These are phyloP conservation scores for Enteromius treurensis DNA, from an alignment of 2,797 vertebrate genomes.

Conservation along the genomic window DNA sequence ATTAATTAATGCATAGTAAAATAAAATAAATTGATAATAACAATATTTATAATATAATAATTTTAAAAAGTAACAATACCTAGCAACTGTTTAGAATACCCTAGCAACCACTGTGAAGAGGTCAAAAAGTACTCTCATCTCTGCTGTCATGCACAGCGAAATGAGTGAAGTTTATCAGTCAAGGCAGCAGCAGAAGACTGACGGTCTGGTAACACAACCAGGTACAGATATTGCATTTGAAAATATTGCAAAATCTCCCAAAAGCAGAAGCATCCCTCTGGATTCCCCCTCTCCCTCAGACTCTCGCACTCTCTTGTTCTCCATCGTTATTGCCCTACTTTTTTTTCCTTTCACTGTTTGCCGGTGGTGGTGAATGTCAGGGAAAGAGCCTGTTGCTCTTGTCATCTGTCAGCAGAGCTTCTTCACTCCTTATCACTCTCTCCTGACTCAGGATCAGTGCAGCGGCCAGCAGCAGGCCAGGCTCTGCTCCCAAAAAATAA, in stretches of 20 bases:
- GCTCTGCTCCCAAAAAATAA: slow-evolving; percentile 22
- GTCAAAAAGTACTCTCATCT: too few relatives aligned
- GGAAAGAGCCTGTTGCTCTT: slow-evolving; percentile 71
- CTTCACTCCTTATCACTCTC: slow-evolving; percentile 68
- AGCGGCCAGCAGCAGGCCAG: background rate
- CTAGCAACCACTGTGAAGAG: background rate
- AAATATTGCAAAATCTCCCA: slow-evolving; percentile 12
- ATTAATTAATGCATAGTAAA: background rate
- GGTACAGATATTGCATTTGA: background rate
- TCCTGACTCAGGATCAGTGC: slow-evolving; percentile 47
- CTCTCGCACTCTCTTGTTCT: slow-evolving; percentile 31
- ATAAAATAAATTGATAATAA: too few relatives aligned
- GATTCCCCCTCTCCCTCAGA: slow-evolving; percentile 9
- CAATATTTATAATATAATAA: background rate
- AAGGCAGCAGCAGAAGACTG: background rate
- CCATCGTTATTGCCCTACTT: slow-evolving; percentile 66
- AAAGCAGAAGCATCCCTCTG: slow-evolving; percentile 9
- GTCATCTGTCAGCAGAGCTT: slow-evolving; percentile 73
- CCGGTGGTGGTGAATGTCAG: slow-evolving; percentile 67
- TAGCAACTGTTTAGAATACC: background rate
- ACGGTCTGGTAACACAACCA: slow-evolving; percentile 5
- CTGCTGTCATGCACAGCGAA: background rate
- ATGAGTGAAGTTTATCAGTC: background rate
- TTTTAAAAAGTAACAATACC: background rate
- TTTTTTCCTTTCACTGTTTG: slow-evolving; percentile 71